A percentile compares a stretch with the other conserved stretches of the same genome.
phyloP scores from a whole-genome alignment of 2,113 vertebrate genomes.

The Lipotes vexillifer region DNA sequence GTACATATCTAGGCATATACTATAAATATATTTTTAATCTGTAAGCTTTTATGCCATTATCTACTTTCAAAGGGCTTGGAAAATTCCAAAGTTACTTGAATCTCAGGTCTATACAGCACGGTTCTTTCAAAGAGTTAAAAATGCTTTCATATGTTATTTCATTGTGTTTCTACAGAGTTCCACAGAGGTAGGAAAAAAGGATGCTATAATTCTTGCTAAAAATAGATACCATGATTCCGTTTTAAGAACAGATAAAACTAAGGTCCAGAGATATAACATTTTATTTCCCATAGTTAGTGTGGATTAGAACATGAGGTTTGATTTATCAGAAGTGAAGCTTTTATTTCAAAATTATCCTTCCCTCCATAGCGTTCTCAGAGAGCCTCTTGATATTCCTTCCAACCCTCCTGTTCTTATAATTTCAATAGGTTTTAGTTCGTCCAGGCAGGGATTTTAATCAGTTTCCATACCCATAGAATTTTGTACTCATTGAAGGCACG shows the following conservation, averaged over 20 bases:
- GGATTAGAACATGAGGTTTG: background rate
- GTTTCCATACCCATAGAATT: background rate
- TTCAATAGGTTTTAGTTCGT: background rate
- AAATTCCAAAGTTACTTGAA: constrained; percentile 12
- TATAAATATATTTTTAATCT: background rate
- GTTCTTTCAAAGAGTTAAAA: constrained; percentile 22
- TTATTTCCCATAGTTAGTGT: background rate
- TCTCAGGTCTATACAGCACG: background rate
- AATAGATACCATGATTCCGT: background rate
- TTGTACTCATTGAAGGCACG: background rate
- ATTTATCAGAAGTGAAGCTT: background rate
- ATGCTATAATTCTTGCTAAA: background rate
- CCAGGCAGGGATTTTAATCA: background rate
- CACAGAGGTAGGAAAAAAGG: background rate
- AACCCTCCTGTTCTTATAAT: background rate
- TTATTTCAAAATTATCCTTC: background rate
- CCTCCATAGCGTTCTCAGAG: too few species aligned
- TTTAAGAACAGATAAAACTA: background rate
- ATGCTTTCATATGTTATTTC: background rate
- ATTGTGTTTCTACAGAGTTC: background rate
- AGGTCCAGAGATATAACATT: background rate
- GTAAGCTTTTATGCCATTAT: background rate
- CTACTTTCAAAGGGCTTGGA: background rate
- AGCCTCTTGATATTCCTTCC: background rate
- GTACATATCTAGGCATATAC: background rate